These are phyloP conservation scores for Spatulosminthurus flaviceps DNA, from an alignment of 2,888 invertebrate genomes.

Conservation along the genomic window DNA sequence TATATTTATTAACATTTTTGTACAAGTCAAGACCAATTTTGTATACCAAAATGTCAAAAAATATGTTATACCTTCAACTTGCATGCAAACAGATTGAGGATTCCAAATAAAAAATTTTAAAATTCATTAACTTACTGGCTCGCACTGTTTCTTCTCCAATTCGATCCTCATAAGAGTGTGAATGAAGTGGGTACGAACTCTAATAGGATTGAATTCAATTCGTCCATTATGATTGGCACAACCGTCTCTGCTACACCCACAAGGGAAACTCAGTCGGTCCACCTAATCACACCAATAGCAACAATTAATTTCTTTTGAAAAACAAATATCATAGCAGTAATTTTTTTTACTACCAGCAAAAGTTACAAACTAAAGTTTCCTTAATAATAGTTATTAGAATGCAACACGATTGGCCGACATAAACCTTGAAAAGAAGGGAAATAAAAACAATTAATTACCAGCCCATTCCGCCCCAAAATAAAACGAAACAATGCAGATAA, in stretches of 20 bases:
- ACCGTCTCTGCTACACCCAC: slow-evolving; percentile 93
- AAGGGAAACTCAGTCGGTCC: slow-evolving; percentile 94
- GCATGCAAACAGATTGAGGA: not conserved
- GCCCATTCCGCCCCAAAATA: not conserved
- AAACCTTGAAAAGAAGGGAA: slow-evolving; percentile 13
- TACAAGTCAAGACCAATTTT: not conserved
- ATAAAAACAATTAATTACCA: not conserved
- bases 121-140: slow-evolving; percentile 55
- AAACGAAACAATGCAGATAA: not conserved
- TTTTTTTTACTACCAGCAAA: no score
- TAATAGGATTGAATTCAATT: slow-evolving; percentile 94
- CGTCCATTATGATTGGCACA: slow-evolving; percentile 92
- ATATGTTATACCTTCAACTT: not conserved
- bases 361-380: no score
- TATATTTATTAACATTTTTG: not conserved
- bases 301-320: not conserved
- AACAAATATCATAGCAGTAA: not conserved
- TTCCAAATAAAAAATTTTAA: not conserved
- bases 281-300: slow-evolving; percentile 70
- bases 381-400: no score
- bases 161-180: slow-evolving; percentile 94
- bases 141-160: slow-evolving; percentile 78
- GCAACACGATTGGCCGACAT: not conserved
- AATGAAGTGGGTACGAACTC: slow-evolving; percentile 96
- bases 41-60: slow-evolving; percentile 28